phyloP scores from a whole-genome alignment of 35 echinoderm and acorn worm species.

The Stichopus chloronotus region DNA sequence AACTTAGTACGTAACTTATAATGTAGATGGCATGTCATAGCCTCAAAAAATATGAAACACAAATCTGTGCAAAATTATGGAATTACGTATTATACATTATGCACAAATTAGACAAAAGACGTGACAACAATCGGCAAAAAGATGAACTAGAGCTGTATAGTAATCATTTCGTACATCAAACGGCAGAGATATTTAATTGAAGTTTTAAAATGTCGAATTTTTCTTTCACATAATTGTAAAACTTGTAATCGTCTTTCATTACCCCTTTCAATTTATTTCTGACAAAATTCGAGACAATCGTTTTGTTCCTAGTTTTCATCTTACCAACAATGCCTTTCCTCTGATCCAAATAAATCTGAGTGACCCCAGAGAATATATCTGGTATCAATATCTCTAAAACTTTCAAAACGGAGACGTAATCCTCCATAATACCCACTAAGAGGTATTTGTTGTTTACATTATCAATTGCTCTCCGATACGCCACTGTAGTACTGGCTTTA shows the following conservation, averaged over 20 bases:
- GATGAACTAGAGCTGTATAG: no score
- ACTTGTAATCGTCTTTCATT: constrained; percentile 26
- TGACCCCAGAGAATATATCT: constrained; percentile 19
- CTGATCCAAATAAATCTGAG: constrained; percentile 29
- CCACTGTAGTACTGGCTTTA: background rate
- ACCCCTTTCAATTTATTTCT: background rate
- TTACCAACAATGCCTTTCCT: background rate
- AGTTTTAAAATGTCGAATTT: constrained; percentile 10
- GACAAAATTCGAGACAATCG: background rate
- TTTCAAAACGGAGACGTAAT: constrained; percentile 20
- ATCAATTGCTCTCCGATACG: background rate
- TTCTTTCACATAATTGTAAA: constrained; percentile 28
- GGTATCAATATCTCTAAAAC: constrained; percentile 42
- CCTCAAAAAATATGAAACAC: no score
- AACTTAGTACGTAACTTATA: no score
- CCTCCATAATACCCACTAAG: constrained; percentile 47
- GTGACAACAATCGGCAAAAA: no score
- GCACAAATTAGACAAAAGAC: no score
- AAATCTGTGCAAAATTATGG: no score
- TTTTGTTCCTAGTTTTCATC: constrained; percentile 60
- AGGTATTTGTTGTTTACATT: constrained; percentile 25
- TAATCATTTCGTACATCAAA: no score
- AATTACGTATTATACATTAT: no score
- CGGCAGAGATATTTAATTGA: background rate
- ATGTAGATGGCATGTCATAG: no score